These are phyloP conservation scores for Toxostoma redivivum DNA, from an alignment of 2,113 vertebrate species.

Conservation along the genomic window DNA sequence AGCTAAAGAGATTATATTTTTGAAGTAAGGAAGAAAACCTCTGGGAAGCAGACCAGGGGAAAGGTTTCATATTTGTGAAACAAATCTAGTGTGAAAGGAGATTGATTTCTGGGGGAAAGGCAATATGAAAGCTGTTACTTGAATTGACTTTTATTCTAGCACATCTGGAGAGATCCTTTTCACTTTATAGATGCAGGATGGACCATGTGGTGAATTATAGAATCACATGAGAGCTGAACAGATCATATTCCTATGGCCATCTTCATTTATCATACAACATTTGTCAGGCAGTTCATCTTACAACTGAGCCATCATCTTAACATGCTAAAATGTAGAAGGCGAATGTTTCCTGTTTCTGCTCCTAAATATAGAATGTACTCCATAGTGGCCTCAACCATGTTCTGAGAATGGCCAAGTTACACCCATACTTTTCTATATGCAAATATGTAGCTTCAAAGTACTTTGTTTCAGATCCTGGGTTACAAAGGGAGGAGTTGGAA, in stretches of 20 bases:
- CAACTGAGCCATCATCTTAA: background rate
- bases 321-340: background rate
- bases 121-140: slow-evolving; percentile 14
- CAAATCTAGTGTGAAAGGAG: slow-evolving; percentile 21
- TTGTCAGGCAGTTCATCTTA: background rate
- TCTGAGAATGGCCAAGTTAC: background rate
- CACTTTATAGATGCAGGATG: background rate
- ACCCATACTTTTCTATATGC: background rate
- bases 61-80: background rate
- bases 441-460: background rate
- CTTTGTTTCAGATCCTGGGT: background rate
- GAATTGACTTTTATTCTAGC: background rate
- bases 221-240: background rate
- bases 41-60: background rate
- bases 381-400: background rate
- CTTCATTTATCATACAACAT: background rate
- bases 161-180: background rate
- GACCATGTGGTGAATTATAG: background rate
- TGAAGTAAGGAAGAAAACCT: background rate
- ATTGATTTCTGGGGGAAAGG: slow-evolving; percentile 9
- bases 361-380: background rate
- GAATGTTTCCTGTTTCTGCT: background rate
- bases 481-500: background rate
- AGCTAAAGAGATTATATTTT: background rate
- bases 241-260: background rate